These are phyloP conservation scores for Exephanes ischioxanthus DNA, from an alignment of 2,888 invertebrate species.

Conservation along the genomic window DNA sequence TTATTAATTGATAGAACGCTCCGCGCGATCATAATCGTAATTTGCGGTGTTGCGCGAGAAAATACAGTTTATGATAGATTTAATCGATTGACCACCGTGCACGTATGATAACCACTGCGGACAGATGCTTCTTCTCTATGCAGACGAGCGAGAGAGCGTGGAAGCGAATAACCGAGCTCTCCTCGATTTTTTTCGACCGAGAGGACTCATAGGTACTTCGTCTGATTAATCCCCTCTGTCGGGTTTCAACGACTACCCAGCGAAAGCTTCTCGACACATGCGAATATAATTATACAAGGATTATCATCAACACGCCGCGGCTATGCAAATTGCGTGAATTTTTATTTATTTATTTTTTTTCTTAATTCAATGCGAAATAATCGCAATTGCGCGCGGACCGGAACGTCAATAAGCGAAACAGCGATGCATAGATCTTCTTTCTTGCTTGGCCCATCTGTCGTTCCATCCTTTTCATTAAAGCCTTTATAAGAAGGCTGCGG, in stretches of 20 bases:
- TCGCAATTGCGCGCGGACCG: background rate
- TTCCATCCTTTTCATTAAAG: conserved; percentile 56
- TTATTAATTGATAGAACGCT: conserved; percentile 36
- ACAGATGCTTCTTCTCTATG: conserved; percentile 76
- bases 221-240: conserved; percentile 12
- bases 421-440: conserved; percentile 35
- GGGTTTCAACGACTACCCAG: conserved; percentile 33
- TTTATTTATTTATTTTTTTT: conserved; percentile 18
- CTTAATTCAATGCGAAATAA: conserved; percentile 29
- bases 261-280: conserved; percentile 65
- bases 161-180: conserved; percentile 23
- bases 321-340: conserved; percentile 13
- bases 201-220: conserved; percentile 10
- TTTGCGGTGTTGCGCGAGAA: conserved; percentile 28
- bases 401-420: conserved; percentile 29
- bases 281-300: conserved; percentile 75
- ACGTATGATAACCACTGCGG: conserved; percentile 70
- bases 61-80: conserved; percentile 38
- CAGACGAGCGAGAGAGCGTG: conserved; percentile 71
- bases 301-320: conserved; percentile 70
- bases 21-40: conserved; percentile 30
- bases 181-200: conserved; percentile 29
- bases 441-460: conserved; percentile 49
- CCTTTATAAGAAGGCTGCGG: conserved; percentile 34
- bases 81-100: conserved; percentile 55